Conservation (phyloP, 2,113 vertebrate species). For the Leptocoma aspasia region DNA sequence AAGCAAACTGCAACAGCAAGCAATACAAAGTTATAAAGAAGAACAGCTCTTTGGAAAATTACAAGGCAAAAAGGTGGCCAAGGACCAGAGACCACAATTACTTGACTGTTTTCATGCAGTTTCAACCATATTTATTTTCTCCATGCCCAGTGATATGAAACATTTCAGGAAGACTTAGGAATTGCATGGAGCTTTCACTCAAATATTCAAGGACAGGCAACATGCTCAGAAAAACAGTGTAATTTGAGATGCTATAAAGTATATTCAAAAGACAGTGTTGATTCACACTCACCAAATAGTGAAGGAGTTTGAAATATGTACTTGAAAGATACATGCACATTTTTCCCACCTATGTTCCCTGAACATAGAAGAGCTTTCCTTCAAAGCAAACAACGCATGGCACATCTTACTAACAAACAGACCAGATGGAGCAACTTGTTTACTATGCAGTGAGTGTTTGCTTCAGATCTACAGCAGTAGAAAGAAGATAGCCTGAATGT, state of each 20-base stretch:
- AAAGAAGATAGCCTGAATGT: not conserved
- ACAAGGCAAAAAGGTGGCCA: not conserved
- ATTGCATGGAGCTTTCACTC: not conserved
- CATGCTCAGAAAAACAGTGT: not conserved
- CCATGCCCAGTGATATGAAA: not conserved
- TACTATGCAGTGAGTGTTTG: not conserved
- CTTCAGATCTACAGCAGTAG: not conserved
- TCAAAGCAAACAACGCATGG: not conserved
- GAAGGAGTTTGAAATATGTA: not conserved
- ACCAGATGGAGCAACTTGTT: constrained; percentile 9
- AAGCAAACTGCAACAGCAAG: not conserved
- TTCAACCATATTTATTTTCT: not conserved
- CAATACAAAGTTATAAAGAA: not conserved
- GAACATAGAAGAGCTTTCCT: not conserved
- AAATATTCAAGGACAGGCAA: not conserved
- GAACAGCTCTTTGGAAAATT: not conserved
- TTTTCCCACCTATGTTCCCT: not conserved
- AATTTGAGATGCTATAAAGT: not conserved
- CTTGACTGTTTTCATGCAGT: not conserved
- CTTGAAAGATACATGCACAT: not conserved
- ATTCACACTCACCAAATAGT: not conserved
- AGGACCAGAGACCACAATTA: not conserved
- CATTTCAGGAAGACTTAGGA: not conserved
- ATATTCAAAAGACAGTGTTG: not conserved
- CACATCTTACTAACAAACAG: not conserved